Conservation (phyloP, 2,797 vertebrate species). For the Leucoraja ocellata region DNA sequence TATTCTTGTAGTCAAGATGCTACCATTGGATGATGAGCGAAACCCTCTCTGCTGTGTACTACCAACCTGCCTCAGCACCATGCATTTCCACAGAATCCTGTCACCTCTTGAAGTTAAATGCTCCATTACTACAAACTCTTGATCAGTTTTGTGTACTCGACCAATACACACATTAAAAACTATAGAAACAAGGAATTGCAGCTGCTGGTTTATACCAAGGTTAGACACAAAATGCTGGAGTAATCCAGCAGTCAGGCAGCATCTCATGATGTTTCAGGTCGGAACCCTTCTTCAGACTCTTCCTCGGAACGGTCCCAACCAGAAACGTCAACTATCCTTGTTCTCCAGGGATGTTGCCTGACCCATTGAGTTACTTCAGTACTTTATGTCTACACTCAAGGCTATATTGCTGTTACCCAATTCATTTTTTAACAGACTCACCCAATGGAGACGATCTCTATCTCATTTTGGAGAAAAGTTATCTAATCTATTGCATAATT, state of each 20-base stretch:
- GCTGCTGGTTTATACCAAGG: no score
- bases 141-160: neutral
- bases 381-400: neutral
- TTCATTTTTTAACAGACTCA: neutral
- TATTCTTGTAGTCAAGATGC: neutral
- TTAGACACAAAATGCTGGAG: no score
- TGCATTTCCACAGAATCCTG: neutral
- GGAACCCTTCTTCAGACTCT: no score
- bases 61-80: neutral
- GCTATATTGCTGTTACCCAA: neutral
- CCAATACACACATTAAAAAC: neutral
- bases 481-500: neutral
- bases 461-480: neutral
- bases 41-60: neutral
- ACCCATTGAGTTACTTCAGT: no score
- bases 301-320: no score
- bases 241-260: no score
- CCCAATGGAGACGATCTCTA: neutral
- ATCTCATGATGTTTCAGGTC: no score
- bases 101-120: neutral
- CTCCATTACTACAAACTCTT: neutral
- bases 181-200: no score
- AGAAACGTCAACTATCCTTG: no score
- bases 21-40: neutral
- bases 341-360: no score